Evolutionary conservation across 2,888 invertebrate genomes (phyloP).

Genomic region (Mechanitis messenoides): DNA sequence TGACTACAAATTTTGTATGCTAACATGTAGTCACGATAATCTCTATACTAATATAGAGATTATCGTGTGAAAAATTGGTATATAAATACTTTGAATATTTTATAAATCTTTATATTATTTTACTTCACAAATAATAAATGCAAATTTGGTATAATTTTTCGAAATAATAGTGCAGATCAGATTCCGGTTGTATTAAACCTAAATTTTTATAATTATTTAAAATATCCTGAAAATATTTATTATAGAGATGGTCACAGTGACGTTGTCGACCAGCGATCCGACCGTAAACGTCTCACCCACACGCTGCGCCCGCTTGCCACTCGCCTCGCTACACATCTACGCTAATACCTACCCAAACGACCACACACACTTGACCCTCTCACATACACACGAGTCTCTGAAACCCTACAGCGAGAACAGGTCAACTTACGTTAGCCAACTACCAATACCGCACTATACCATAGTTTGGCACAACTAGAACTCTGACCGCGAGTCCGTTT

Average conservation of each 20-base stretch:
- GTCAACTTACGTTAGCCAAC: constrained; percentile 43
- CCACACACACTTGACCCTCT: constrained; percentile 43
- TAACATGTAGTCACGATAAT: no score
- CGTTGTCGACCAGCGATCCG: constrained; percentile 71
- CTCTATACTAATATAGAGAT: no score
- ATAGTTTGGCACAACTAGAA: constrained; percentile 67
- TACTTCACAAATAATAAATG: no score
- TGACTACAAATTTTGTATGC: no score
- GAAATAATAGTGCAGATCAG: no score
- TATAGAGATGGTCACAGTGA: constrained; percentile 42
- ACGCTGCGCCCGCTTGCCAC: constrained; percentile 69
- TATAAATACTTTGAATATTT: no score
- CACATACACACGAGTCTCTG: constrained; percentile 34
- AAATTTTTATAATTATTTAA: no score
- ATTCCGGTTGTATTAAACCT: no score
- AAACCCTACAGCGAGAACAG: constrained; percentile 33
- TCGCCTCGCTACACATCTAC: constrained; percentile 64
- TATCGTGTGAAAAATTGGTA: no score
- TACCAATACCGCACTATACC: constrained; percentile 69
- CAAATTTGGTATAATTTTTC: no score
- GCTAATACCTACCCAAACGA: constrained; percentile 49
- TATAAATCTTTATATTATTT: no score
- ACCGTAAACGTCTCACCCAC: constrained; percentile 77
- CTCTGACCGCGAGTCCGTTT: constrained; percentile 60
- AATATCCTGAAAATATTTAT: constrained; percentile 10